phyloP scores from a whole-genome alignment of 2,888 invertebrate genomes.

The Allolobophora icterica region DNA sequence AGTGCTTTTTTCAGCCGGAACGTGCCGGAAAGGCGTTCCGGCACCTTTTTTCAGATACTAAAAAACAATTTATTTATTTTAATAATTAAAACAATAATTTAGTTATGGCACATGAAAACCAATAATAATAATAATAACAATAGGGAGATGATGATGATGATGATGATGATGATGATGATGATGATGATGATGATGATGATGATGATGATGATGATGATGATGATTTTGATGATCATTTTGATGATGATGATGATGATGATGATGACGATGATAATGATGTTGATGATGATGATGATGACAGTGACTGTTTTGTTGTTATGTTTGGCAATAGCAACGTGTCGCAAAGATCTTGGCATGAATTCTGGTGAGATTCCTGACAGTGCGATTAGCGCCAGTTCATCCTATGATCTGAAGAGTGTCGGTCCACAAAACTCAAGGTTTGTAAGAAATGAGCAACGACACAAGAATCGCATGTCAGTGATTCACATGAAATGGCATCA shows the following conservation, averaged over 20 bases:
- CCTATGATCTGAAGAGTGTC: slow-evolving; percentile 83
- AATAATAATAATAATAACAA: no score
- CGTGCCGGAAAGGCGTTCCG: no score
- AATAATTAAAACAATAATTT: no score
- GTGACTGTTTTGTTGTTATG: background rate
- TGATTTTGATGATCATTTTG: background rate
- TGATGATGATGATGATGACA: background rate
- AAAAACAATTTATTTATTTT: no score
- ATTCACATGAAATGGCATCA: background rate
- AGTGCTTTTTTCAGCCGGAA: no score
- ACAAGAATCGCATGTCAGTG: background rate
- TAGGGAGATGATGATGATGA: slow-evolving; percentile 22
- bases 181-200: slow-evolving; percentile 34
- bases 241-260: background rate
- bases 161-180: slow-evolving; percentile 35
- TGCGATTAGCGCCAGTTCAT: slow-evolving; percentile 83
- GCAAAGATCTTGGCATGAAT: slow-evolving; percentile 78
- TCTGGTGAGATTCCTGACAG: slow-evolving; percentile 79
- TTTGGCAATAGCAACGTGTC: slow-evolving; percentile 32
- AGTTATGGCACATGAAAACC: no score
- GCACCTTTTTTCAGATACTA: no score
- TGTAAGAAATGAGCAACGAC: background rate
- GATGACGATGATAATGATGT: background rate
- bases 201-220: slow-evolving; percentile 27
- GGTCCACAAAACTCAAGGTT: slow-evolving; percentile 86